Base-by-base conservation (phyloP, 1,140 invertebrate species). In the Neotoxoptera formosana region DNA sequence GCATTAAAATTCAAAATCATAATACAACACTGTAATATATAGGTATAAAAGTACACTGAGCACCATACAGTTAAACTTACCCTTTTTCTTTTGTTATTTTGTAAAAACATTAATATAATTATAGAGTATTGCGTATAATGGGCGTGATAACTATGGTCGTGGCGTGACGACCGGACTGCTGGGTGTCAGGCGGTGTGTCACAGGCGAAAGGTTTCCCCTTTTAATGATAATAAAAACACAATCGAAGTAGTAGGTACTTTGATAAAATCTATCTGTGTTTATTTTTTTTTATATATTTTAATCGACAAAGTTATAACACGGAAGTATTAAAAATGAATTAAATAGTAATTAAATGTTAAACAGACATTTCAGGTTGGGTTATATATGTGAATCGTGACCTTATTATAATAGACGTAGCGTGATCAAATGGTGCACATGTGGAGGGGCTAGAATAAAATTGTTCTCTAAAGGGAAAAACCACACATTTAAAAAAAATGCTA, bases 61-160 rank as follows among this genome's bases (percentile, higher is more conserved):
- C 60, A 76, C 60, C 60, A n/a, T 76, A 76, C 60, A 76, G 60
- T 76, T 76, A 7, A 76, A 76, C 30, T 76, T 76, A 23, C 60
- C 60, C 60, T n/a, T 76, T 41, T 67, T 76, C 3, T 76, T n/a
- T 76, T 76, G 60, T 76, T 76, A 76, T 76, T n/a, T 76, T 76
- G 60, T 76, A 76, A 76, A 76, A 76, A 76, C 60, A 76, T 76
- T n/a, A 76, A 76, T 76, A 76, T 76, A 76, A 76, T 76, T 76
- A 76, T 76, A 76, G 60, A n/a, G 60, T 30, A 76, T 76, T 76
- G 60, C n/a, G n/a, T 76, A 76, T n/a, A 17, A 76, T 76, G 60
- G 60, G 60, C 60, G 60, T 76, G 60, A n/a, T 76, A 76, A 76
- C 60, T 76, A 76, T n/a, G 60, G 60, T 76, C n/a, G 60, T 76